Evolutionary conservation across 2,888 invertebrate genomes (phyloP).

Genomic region (Cylloceria caligata): DNA sequence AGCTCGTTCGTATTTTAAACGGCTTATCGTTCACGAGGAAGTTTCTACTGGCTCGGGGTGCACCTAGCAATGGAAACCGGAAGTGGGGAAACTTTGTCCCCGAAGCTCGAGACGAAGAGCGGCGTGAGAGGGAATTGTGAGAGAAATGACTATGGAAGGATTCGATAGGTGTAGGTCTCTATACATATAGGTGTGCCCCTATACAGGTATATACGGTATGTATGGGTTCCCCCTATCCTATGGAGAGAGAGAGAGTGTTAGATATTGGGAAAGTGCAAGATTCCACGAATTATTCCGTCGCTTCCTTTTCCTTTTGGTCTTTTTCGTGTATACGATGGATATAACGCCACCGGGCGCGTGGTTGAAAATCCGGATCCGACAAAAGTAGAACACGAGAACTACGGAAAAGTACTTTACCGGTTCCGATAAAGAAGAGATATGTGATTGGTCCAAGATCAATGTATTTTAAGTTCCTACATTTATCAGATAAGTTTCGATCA

Average conservation of each 20-base stretch:
- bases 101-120: conserved; percentile 12
- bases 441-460: not conserved
- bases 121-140: not conserved
- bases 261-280: conserved; percentile 37
- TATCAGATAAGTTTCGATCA: not conserved
- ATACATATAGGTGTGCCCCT: too few species aligned
- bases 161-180: conserved; percentile 38
- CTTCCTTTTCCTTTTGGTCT: conserved; percentile 23
- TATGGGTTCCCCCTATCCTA: conserved; percentile 1
- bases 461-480: not conserved
- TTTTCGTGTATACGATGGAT: conserved; percentile 4
- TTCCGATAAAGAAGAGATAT: not conserved
- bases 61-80: conserved; percentile 33
- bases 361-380: conserved; percentile 23
- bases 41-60: conserved; percentile 46
- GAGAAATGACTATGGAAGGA: not conserved
- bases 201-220: conserved; percentile 3
- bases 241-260: not conserved
- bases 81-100: conserved; percentile 39
- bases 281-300: conserved; percentile 37
- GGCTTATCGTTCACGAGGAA: conserved; percentile 73
- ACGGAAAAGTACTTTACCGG: not conserved
- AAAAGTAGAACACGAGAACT: conserved; percentile 1
- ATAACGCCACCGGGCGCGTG: not conserved
- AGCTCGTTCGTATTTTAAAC: conserved; percentile 71